These are phyloP conservation scores for Neopelma chrysocephalum DNA, from an alignment of 2,797 vertebrate genomes.

Conservation along the genomic window DNA sequence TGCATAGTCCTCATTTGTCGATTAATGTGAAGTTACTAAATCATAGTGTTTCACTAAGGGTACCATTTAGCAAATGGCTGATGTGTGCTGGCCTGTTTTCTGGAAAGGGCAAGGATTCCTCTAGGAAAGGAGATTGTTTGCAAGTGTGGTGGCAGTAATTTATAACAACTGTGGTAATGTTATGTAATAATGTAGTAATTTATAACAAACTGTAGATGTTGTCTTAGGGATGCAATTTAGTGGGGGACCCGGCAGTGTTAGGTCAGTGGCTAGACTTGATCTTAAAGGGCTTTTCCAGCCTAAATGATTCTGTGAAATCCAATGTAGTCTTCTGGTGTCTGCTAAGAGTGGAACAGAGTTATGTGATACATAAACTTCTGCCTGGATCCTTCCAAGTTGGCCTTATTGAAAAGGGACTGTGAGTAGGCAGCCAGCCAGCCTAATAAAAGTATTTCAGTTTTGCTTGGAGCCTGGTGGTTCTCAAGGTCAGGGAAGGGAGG, in stretches of 20 bases:
- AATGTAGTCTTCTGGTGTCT: neutral
- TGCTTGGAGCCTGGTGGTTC: neutral
- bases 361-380: neutral
- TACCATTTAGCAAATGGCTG: neutral
- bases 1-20: neutral
- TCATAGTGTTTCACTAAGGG: neutral
- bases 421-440: neutral
- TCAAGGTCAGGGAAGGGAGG: neutral
- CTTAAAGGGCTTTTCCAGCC: neutral
- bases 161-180: neutral
- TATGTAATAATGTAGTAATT: neutral
- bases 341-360: neutral
- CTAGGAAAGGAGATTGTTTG: neutral
- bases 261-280: neutral
- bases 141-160: neutral
- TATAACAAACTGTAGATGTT: neutral
- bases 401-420: neutral
- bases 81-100: neutral
- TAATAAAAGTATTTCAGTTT: neutral
- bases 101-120: neutral
- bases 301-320: neutral
- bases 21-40: neutral
- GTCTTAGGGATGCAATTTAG: neutral
- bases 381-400: neutral
- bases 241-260: neutral